These are phyloP conservation scores for Tor tambroides DNA, from an alignment of 2,113 vertebrate species.

Conservation along the genomic window DNA sequence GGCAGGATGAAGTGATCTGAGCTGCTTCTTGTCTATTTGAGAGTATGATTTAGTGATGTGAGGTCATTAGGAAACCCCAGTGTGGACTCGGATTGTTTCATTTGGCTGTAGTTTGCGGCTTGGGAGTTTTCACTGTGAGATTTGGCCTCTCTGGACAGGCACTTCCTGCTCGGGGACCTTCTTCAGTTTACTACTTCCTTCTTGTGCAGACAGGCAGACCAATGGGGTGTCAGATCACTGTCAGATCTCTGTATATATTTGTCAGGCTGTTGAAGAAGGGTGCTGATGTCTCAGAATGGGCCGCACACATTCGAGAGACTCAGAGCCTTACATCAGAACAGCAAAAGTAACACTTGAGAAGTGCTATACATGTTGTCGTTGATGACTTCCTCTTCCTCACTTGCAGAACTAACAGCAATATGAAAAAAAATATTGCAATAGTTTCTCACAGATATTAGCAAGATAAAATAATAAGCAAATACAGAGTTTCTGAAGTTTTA, in stretches of 20 bases:
- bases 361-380: not conserved
- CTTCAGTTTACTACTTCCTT: conserved; percentile 81
- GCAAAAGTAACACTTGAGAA: not conserved
- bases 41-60: conserved; percentile 26
- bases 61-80: conserved; percentile 32
- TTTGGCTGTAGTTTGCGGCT: conserved; percentile 47
- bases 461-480: not conserved
- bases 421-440: not conserved
- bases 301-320: not conserved
- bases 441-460: not conserved
- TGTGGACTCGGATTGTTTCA: conserved; percentile 44
- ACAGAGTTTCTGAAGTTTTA: not conserved
- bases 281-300: conserved; percentile 66
- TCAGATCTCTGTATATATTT: conserved; percentile 64
- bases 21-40: conserved; percentile 27
- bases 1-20: not conserved
- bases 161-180: conserved; percentile 75
- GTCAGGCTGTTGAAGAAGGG: conserved; percentile 74
- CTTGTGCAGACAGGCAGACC: conserved; percentile 76
- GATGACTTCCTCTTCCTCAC: not conserved
- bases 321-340: not conserved
- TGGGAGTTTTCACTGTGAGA: conserved; percentile 73
- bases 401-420: not conserved
- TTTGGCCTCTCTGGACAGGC: conserved; percentile 71
- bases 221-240: conserved; percentile 47